These are phyloP conservation scores for Saxidomus purpurata DNA, from an alignment of 1,140 invertebrate species.

Conservation along the genomic window DNA sequence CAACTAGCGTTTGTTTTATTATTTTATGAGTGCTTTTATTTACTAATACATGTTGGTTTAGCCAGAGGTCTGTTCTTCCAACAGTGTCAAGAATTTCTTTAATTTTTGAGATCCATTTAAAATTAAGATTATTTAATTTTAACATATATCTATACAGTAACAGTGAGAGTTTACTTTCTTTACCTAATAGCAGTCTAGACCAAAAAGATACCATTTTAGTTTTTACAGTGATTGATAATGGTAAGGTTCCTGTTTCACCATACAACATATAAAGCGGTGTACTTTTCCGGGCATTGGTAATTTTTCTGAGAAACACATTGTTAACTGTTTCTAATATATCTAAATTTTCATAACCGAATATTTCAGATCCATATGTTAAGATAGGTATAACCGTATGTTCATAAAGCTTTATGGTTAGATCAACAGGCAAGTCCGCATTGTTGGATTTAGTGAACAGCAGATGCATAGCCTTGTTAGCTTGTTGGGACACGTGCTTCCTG, in stretches of 20 bases:
- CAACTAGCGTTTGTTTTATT: conserved; percentile 5
- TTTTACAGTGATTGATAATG: conserved; percentile 7
- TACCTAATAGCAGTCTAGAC: neutral
- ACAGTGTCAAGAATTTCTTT: conserved; percentile 25
- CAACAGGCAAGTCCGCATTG: conserved; percentile 4
- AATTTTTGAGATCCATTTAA: conserved; percentile 19
- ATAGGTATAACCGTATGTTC: conserved; percentile 28
- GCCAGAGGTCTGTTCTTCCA: neutral
- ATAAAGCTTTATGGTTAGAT: conserved; percentile 27
- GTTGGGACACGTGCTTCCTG: conserved; percentile 5
- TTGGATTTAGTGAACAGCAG: conserved; percentile 25
- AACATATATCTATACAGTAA: conserved; percentile 31
- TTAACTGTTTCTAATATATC: conserved; percentile 34
- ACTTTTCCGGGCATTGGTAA: conserved; percentile 20
- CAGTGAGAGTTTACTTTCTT: neutral
- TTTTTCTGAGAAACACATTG: conserved; percentile 22
- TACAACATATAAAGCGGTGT: conserved; percentile 11
- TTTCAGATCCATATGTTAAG: conserved; percentile 38
- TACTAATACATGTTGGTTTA: neutral
- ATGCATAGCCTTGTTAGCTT: conserved; percentile 41
- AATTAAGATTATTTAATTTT: neutral
- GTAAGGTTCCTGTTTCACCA: conserved; percentile 20
- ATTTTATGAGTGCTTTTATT: conserved; percentile 15
- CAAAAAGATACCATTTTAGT: conserved; percentile 30
- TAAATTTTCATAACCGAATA: conserved; percentile 40